Evolutionary conservation across 1,140 invertebrate species (phyloP).

Genomic region (Magallana angulata): DNA sequence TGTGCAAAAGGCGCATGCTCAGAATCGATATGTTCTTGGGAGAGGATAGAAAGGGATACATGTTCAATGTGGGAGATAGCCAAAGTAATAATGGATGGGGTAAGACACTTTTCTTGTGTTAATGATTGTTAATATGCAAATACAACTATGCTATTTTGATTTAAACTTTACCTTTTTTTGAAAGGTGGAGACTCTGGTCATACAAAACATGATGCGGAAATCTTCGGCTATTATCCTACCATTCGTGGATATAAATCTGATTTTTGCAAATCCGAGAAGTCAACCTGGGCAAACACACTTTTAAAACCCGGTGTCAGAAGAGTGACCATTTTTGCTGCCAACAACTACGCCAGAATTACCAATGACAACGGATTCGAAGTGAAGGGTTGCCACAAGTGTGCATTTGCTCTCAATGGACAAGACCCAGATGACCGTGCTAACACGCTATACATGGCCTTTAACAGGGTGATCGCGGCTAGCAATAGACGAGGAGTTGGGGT

Average conservation of each 20-base stretch:
- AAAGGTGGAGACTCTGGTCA: background rate
- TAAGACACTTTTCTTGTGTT: background rate
- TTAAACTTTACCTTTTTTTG: background rate
- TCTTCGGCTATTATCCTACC: background rate
- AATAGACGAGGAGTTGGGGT: background rate
- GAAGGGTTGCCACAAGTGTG: constrained; percentile 13
- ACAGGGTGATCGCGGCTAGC: background rate
- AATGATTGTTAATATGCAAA: background rate
- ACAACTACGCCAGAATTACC: constrained; percentile 12
- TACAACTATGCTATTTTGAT: background rate
- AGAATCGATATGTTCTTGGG: constrained; percentile 16
- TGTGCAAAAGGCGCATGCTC: constrained; percentile 6
- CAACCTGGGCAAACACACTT: background rate
- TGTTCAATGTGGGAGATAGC: constrained; percentile 31
- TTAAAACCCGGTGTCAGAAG: background rate
- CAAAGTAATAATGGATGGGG: constrained; percentile 19
- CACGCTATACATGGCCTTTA: background rate
- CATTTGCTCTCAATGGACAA: constrained; percentile 30
- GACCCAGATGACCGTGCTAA: background rate
- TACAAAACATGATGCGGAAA: constrained; percentile 16
- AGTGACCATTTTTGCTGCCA: constrained; percentile 14
- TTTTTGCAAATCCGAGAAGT: background rate
- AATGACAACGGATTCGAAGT: constrained; percentile 5
- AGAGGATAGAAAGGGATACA: background rate
- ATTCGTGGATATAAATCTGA: background rate